Evolutionary conservation across 2,113 vertebrate species (phyloP).

Genomic region (Pseudopodoces humilis): DNA sequence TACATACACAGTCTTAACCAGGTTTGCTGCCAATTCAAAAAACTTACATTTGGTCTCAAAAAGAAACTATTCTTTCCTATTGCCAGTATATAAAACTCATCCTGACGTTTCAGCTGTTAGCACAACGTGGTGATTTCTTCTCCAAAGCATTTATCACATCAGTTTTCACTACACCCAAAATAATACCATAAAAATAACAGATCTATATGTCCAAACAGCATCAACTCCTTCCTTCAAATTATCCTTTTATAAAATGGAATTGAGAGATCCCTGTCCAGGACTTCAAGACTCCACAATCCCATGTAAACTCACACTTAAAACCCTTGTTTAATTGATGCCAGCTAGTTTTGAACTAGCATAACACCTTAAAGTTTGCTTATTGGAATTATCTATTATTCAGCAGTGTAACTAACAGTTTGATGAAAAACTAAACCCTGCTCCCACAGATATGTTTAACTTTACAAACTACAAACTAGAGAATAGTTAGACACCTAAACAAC

Average conservation of each 20-base stretch:
- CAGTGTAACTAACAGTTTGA: not conserved
- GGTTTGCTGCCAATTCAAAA: not conserved
- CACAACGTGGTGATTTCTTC: not conserved
- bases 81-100: not conserved
- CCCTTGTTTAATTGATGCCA: not conserved
- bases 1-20: not conserved
- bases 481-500: not conserved
- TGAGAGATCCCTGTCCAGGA: not conserved
- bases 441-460: not conserved
- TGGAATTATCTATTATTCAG: not conserved
- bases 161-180: not conserved
- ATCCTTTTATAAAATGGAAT: not conserved
- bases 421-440: not conserved
- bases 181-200: not conserved
- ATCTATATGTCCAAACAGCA: not conserved
- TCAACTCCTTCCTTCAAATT: not conserved
- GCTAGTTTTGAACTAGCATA: not conserved
- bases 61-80: not conserved
- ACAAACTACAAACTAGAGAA: not conserved
- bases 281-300: not conserved
- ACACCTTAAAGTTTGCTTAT: not conserved
- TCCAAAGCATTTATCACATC: not conserved
- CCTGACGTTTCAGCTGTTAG: not conserved
- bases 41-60: not conserved
- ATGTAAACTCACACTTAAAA: not conserved